Evolutionary conservation across 2,797 vertebrate species (phyloP), one percentile per base, ranked within the genome.

Genomic region (Peromyscus attwateri): DNA sequence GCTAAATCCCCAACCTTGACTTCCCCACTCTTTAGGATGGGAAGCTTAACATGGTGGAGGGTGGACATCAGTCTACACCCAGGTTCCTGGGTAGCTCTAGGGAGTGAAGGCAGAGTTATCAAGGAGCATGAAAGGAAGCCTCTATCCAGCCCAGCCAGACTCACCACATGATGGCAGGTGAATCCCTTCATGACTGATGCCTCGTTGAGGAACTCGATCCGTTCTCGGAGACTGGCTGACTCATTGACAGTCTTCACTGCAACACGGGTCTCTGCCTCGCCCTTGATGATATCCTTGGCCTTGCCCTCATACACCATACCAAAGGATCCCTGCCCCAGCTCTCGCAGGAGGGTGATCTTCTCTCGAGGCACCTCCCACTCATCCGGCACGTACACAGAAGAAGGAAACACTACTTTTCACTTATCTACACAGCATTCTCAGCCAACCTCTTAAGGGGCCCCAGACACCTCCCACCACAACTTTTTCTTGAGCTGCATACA

Each of bases 141-240:
- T 40, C 2, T 2, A 3, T 21, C 40, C 66, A 10, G 1, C 70
- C 52, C 70, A 2, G 1, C 1, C 0, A 6, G 73, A 83, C 98
- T 97, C 98, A 99, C 99, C 99, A 99, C 99, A 1, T 99, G 99
- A 97, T 99, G 99, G 98, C 99, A 99, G 98, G 98, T 99, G 98
- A 99, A 99, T 1, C 99, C 99, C 97, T 99, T 99, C 99, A 99
- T 99, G 96, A 99, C 99, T 0, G 99, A 99, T 17, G 99, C 99
- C 97, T 99, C 99, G 0, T 99, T 99, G 77, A 99, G 99, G 98
- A 99, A 99, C 98, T 99, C 99, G 0, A 99, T 99, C 94, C 99
- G 99, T 98, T 99, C 99, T 0, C 99, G 99, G 90, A 99, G 99
- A 96, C 99, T 99, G 96, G 99, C 99, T 0, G 99, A 99, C 82